Percentiles rank a stretch among this genome's conserved stretches.
Evolutionary conservation across 2,888 invertebrate species (phyloP).

Genomic region (Tipula helvola): DNA sequence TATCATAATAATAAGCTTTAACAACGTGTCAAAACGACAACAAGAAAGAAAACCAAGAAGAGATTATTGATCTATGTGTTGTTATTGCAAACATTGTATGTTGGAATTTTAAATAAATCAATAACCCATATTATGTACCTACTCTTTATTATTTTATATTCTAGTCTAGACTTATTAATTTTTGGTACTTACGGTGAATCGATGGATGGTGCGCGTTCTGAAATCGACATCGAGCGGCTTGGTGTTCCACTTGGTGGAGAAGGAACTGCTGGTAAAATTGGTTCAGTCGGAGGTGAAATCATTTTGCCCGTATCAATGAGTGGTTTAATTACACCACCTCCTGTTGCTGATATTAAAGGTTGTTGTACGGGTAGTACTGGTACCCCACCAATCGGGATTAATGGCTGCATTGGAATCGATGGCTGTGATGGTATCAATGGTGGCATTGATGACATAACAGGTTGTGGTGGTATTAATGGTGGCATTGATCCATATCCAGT

Average conservation of each 20-base stretch:
- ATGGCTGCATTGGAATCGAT: slow-evolving; percentile 19
- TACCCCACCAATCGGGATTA: slow-evolving; percentile 18
- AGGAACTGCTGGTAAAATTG: slow-evolving; percentile 24
- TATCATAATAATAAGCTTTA: too few species aligned
- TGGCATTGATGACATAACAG: slow-evolving; percentile 11
- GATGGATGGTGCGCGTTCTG: slow-evolving; percentile 45
- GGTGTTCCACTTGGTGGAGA: slow-evolving; percentile 35
- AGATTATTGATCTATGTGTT: too few species aligned
- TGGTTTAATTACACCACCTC: background rate
- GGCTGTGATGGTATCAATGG: slow-evolving; percentile 10
- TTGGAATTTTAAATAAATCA: background rate
- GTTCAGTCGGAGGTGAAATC: background rate
- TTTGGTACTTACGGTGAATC: slow-evolving; percentile 39
- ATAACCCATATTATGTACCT: background rate
- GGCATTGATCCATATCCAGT: background rate
- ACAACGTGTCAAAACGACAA: too few species aligned
- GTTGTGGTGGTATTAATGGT: slow-evolving; percentile 10
- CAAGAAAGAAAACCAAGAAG: too few species aligned
- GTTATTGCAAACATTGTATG: too few species aligned
- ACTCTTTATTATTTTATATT: background rate
- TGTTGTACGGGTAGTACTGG: background rate
- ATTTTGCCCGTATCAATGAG: background rate
- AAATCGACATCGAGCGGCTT: slow-evolving; percentile 34
- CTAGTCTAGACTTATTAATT: background rate
- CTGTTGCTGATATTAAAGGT: background rate